A percentile compares a stretch with the other conserved stretches of the same genome.
phyloP scores from a whole-genome alignment of 2,888 invertebrate genomes.

The Tridacna gigas region DNA sequence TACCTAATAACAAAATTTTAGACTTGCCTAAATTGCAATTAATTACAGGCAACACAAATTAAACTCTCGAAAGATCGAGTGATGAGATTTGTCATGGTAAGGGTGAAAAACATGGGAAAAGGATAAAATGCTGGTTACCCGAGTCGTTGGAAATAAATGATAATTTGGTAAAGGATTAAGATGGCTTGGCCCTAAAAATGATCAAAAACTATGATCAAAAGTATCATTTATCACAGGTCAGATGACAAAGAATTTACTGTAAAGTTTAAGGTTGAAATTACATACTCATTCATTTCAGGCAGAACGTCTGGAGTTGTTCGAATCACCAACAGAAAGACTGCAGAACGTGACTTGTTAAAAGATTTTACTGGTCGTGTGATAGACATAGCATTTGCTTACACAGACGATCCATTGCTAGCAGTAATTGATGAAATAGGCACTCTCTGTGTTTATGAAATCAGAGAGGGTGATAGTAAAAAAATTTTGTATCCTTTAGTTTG shows the following conservation, averaged over 20 bases:
- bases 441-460: conserved; percentile 88
- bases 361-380: conserved; percentile 95
- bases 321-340: conserved; percentile 91
- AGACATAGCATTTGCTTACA: conserved; percentile 95
- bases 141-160: too few relatives aligned
- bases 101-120: too few relatives aligned
- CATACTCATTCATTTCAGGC: conserved; percentile 70
- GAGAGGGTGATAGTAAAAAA: conserved; percentile 77
- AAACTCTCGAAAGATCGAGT: too few relatives aligned
- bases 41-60: too few relatives aligned
- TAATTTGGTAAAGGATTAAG: not conserved
- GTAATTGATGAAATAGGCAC: conserved; percentile 94
- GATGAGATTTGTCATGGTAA: too few relatives aligned
- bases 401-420: conserved; percentile 91
- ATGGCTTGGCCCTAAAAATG: not conserved
- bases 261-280: too few relatives aligned
- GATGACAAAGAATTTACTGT: too few relatives aligned
- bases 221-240: too few relatives aligned
- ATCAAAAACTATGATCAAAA: not conserved
- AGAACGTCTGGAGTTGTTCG: conserved; percentile 89
- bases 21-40: too few relatives aligned
- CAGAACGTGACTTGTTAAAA: conserved; percentile 92
- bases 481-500: conserved; percentile 82
- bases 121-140: too few relatives aligned
- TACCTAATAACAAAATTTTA: too few relatives aligned